Evolutionary conservation across 2,888 invertebrate genomes (phyloP).

Genomic region (Abrostola tripartita): DNA sequence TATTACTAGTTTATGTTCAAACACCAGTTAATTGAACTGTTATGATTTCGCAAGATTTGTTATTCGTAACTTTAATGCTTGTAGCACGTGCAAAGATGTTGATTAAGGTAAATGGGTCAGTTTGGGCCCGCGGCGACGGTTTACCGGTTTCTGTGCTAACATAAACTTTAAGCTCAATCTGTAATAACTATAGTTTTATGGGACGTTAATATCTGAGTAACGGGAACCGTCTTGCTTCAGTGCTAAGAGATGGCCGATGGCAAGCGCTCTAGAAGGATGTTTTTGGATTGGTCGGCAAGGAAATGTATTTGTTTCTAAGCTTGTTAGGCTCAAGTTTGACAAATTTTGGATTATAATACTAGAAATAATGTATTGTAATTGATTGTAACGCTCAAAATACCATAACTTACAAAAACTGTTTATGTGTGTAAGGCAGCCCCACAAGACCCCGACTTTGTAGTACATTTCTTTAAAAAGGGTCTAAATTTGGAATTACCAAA

Average conservation of each 20-base stretch:
- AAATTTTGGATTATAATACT: too few relatives aligned
- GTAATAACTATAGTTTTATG: constrained; percentile 1
- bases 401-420: too few relatives aligned
- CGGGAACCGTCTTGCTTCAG: neutral
- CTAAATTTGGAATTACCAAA: neutral
- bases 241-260: neutral
- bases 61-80: constrained; percentile 14
- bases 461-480: neutral
- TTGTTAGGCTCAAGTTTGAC: too few relatives aligned
- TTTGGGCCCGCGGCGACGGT: constrained; percentile 13
- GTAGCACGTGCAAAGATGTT: constrained; percentile 15
- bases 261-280: neutral
- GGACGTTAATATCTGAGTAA: constrained; percentile 4
- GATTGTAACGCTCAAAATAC: too few relatives aligned
- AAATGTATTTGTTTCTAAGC: too few relatives aligned
- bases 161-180: neutral
- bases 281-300: neutral
- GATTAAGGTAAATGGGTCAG: constrained; percentile 32
- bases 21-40: constrained; percentile 5
- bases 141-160: constrained; percentile 19
- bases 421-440: too few relatives aligned
- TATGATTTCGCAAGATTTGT: constrained; percentile 28
- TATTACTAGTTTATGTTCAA: constrained; percentile 18
- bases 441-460: neutral
- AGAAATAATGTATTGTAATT: too few relatives aligned